Evolutionary conservation across 2,888 invertebrate genomes (phyloP).

Genomic region (Tupiocoris notatus): DNA sequence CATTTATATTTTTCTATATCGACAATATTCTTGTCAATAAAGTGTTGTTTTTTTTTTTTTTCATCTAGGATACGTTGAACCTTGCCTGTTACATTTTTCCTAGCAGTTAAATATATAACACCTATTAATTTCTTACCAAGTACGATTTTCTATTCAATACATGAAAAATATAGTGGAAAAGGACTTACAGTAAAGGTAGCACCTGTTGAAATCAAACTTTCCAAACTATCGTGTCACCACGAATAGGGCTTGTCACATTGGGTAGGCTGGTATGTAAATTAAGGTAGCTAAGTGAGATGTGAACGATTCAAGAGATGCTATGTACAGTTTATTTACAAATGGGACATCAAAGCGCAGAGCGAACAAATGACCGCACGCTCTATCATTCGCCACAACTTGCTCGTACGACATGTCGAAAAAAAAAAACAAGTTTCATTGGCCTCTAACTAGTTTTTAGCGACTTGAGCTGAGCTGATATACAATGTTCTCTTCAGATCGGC

Average conservation of each 20-base stretch:
- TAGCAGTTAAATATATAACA: slow-evolving; percentile 16
- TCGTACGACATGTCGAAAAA: too few species aligned
- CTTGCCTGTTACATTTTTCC: slow-evolving; percentile 38
- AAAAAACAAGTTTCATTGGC: too few species aligned
- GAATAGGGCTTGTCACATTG: background rate
- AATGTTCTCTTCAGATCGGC: too few species aligned
- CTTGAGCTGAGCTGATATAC: too few species aligned
- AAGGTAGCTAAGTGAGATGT: background rate
- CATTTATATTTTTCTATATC: slow-evolving; percentile 21
- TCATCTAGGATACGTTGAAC: slow-evolving; percentile 37
- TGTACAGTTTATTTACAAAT: background rate
- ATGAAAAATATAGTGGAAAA: slow-evolving; percentile 20
- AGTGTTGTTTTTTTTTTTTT: slow-evolving; percentile 8
- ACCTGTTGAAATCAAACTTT: background rate
- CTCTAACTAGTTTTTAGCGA: too few species aligned
- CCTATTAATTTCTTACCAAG: background rate
- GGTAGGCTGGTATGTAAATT: background rate
- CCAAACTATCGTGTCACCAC: too few species aligned
- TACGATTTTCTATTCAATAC: slow-evolving; percentile 1
- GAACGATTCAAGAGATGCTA: background rate
- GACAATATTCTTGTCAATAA: slow-evolving; percentile 26
- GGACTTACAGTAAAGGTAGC: slow-evolving; percentile 22
- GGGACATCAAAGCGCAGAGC: too few species aligned
- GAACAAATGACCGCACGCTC: too few species aligned
- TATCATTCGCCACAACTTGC: too few species aligned